Base-by-base conservation (phyloP, 1,140 invertebrate species). In the Plectrocnemia conspersa region DNA sequence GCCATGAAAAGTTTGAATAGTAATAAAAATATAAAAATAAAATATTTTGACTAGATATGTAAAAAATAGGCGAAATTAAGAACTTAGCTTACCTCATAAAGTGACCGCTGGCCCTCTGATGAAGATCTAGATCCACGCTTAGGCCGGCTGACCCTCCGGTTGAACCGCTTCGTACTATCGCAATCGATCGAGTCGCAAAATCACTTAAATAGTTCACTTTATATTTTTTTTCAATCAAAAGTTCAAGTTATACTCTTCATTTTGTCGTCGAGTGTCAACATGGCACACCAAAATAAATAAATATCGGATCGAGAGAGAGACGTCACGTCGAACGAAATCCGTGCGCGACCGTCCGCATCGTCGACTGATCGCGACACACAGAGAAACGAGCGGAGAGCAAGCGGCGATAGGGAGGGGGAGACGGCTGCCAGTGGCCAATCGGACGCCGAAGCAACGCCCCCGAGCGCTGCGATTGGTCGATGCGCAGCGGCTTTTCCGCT, bases 111-210 rank as follows among this genome's bases (percentile, higher is more conserved):
- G 59, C 59, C 52, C 59, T 36, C 36, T 61, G 59, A 35, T 61
- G 59, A 29, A 61, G 59, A 42, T 61, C 59, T 52, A 61, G 59
- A 57, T 61, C 59, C 59, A 61, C 59, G 59, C 16, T 59, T 33
- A 35, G 15, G 27, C 32, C 45, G 41, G 49, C 25, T 38, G 23
- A 29, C 5, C 27, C n/a, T 21, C 18, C n/a, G 36, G 36, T 53
- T 35, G 13, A 41, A 11, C 16, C 35, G n/a, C 32, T 33, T 38
- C 52, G 52, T 46, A 47, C 47, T 54, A 33, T 47, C 18, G 18
- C 32, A 7, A 24, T 19, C 24, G 40, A 47, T 47, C 33, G 16
- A 11, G 13, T 23, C 13, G 22, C 52, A 29, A 46, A 42, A 41
- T 32, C 38, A 48, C 18, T n/a, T n/a, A n/a, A n/a, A n/a, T n/a